A percentile compares a stretch with the other conserved stretches of the same genome.
Conservation (phyloP, 2,888 invertebrate species). For the Scaptomyza polygonia region DNA sequence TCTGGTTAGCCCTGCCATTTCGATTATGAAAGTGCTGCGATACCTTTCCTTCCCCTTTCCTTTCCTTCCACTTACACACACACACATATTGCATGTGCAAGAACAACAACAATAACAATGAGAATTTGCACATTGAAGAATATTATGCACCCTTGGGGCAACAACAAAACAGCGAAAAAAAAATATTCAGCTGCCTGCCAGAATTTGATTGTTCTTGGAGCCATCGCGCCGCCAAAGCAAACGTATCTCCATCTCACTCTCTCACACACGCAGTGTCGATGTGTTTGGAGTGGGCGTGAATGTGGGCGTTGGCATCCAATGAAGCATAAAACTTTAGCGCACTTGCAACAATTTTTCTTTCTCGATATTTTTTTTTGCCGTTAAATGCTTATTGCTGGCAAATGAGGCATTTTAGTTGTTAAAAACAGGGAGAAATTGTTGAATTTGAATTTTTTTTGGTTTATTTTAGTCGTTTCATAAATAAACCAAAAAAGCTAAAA, state of each 20-base stretch:
- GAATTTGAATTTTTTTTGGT: too few relatives aligned
- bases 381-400: not conserved
- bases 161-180: constrained; percentile 48
- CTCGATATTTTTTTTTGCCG: constrained; percentile 7
- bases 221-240: constrained; percentile 29
- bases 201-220: constrained; percentile 77
- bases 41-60: not conserved
- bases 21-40: constrained; percentile 76
- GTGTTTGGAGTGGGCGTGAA: constrained; percentile 9
- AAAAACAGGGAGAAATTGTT: not conserved
- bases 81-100: constrained; percentile 49
- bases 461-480: too few relatives aligned
- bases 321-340: constrained; percentile 76
- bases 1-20: constrained; percentile 54
- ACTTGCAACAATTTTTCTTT: constrained; percentile 69
- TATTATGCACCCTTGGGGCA: constrained; percentile 54
- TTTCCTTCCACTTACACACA: too few relatives aligned
- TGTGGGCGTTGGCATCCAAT: constrained; percentile 56
- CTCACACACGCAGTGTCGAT: not conserved
- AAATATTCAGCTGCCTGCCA: constrained; percentile 68
- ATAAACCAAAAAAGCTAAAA: too few relatives aligned
- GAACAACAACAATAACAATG: constrained; percentile 19
- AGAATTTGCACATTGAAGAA: constrained; percentile 29
- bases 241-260: constrained; percentile 1
- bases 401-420: not conserved